Conservation (phyloP, 1,140 invertebrate genomes). For the Drosophila kurseongensis region DNA sequence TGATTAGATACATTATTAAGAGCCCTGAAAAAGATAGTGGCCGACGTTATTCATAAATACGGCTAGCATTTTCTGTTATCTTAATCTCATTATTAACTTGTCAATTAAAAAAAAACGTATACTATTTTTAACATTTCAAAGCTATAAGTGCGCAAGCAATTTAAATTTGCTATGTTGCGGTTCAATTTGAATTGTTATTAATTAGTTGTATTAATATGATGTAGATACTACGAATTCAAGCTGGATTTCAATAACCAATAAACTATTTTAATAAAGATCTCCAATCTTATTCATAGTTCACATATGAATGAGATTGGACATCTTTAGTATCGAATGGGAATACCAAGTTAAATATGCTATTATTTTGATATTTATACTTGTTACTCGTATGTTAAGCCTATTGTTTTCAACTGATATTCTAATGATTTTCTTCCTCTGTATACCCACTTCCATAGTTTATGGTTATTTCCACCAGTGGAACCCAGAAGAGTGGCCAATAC, state of each 20-base stretch:
- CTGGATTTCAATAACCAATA: too few species aligned
- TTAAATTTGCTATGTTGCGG: background rate
- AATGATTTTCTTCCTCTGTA: background rate
- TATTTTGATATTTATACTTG: too few species aligned
- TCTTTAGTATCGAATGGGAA: too few species aligned
- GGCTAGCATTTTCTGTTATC: background rate
- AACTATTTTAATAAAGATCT: too few species aligned
- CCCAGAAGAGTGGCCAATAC: constrained; percentile 10
- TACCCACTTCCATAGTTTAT: background rate
- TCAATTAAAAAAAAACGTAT: background rate
- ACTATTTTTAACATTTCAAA: background rate
- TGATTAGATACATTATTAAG: background rate
- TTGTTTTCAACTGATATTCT: background rate
- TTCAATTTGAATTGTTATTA: background rate
- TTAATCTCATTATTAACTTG: constrained; percentile 3
- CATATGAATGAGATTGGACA: too few species aligned
- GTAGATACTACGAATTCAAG: too few species aligned
- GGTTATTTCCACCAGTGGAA: background rate
- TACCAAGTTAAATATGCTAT: too few species aligned
- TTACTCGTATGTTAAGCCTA: background rate
- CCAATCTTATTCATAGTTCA: too few species aligned
- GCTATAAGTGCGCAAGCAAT: too few species aligned
- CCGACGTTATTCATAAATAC: background rate
- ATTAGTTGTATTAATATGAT: too few species aligned
- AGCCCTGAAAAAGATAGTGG: background rate